These are phyloP conservation scores for Bombyx mori DNA, from an alignment of 1,140 invertebrate species.

Conservation along the genomic window DNA sequence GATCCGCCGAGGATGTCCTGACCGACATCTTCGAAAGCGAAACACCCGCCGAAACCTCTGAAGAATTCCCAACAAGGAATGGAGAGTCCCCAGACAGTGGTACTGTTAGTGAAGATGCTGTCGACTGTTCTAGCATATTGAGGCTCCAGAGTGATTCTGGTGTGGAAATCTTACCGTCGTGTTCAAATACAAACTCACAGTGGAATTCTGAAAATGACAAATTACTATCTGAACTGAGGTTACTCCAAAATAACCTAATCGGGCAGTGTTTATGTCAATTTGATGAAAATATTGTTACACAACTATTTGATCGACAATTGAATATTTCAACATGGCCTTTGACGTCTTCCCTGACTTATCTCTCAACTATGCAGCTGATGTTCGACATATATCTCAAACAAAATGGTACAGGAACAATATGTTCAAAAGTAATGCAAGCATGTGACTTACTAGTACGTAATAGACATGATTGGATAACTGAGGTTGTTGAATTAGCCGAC, in stretches of 20 bases:
- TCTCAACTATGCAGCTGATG: constrained; percentile 85
- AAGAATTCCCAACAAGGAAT: constrained; percentile 48
- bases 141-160: constrained; percentile 38
- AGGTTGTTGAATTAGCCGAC: constrained; percentile 84
- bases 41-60: constrained; percentile 40
- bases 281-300: constrained; percentile 77
- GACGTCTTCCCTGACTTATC: constrained; percentile 80
- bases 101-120: constrained; percentile 65
- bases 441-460: constrained; percentile 85
- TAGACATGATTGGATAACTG: constrained; percentile 84
- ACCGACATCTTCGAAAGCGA: constrained; percentile 56
- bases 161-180: constrained; percentile 47
- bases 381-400: constrained; percentile 89
- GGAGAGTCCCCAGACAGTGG: constrained; percentile 63
- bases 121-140: constrained; percentile 56
- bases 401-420: constrained; percentile 84
- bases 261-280: constrained; percentile 85
- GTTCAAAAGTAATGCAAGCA: constrained; percentile 82
- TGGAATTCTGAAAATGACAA: constrained; percentile 55
- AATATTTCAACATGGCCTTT: constrained; percentile 80
- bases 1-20: constrained; percentile 52
- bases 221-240: constrained; percentile 43
- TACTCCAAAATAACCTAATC: constrained; percentile 76
- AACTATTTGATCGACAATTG: constrained; percentile 78
- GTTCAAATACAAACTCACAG: constrained; percentile 38